phyloP scores from a whole-genome alignment of 2,888 invertebrate species.

The Epinotia nisella region DNA sequence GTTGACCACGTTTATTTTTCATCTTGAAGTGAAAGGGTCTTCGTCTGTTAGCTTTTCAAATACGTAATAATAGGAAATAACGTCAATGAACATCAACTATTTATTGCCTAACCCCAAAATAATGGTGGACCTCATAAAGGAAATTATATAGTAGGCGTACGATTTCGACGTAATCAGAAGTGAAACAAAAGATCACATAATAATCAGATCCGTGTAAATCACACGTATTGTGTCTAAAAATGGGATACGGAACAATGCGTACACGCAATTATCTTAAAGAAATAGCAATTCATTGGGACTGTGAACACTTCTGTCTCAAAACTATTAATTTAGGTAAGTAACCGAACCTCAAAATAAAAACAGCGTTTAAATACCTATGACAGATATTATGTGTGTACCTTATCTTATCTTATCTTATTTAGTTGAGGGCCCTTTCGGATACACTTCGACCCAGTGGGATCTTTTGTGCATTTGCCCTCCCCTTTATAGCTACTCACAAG shows the following conservation, averaged over 20 bases:
- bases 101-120: conserved; percentile 10
- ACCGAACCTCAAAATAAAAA: neutral
- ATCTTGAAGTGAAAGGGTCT: neutral
- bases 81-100: conserved; percentile 14
- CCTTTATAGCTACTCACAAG: too few species aligned
- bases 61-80: conserved; percentile 16
- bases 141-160: conserved; percentile 28
- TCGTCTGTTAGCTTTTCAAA: neutral
- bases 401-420: too few species aligned
- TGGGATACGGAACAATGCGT: conserved; percentile 30
- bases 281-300: conserved; percentile 19
- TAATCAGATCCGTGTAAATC: conserved; percentile 34
- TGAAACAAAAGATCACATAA: conserved; percentile 31
- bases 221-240: conserved; percentile 27
- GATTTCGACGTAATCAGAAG: conserved; percentile 18
- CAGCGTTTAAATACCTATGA: too few species aligned
- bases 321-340: neutral
- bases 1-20: neutral
- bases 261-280: conserved; percentile 13
- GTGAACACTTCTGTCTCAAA: conserved; percentile 1
- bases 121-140: conserved; percentile 11
- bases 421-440: too few species aligned
- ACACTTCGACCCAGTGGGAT: too few species aligned
- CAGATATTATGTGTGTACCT: too few species aligned
- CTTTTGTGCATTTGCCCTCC: too few species aligned